Percentiles rank a stretch among this genome's conserved stretches.
These are phyloP conservation scores for Trichonephila inaurata DNA, from an alignment of 1,140 invertebrate species.

Conservation along the genomic window DNA sequence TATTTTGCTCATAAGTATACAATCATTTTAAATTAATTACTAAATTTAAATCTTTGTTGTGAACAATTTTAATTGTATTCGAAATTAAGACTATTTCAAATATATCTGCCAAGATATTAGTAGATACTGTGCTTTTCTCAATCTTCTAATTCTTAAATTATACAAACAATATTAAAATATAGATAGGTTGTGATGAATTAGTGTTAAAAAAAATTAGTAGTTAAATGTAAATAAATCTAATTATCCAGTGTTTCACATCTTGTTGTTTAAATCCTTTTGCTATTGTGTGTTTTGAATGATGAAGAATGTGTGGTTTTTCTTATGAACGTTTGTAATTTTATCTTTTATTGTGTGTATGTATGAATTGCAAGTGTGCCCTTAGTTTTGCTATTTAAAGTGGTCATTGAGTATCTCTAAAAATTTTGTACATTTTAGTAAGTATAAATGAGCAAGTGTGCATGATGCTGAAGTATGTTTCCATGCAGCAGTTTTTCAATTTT, in stretches of 20 bases:
- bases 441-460: background rate
- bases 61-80: too few species aligned
- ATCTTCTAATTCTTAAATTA: too few species aligned
- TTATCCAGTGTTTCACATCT: background rate
- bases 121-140: too few species aligned
- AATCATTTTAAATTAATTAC: too few species aligned
- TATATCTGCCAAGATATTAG: too few species aligned
- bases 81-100: too few species aligned
- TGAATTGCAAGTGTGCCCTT: constrained; percentile 21
- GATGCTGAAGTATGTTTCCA: constrained; percentile 16
- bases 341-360: constrained; percentile 13
- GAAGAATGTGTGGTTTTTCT: background rate
- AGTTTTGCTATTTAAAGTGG: constrained; percentile 49
- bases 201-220: background rate
- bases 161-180: too few species aligned
- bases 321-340: constrained; percentile 55
- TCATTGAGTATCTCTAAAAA: constrained; percentile 1
- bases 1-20: too few species aligned
- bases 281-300: background rate
- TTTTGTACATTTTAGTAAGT: background rate
- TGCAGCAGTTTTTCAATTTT: constrained; percentile 66
- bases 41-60: too few species aligned
- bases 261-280: background rate
- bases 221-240: background rate
- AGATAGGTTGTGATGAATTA: background rate